These are phyloP conservation scores for Gymnogyps californianus DNA, from an alignment of 2,113 vertebrate species.

Conservation along the genomic window DNA sequence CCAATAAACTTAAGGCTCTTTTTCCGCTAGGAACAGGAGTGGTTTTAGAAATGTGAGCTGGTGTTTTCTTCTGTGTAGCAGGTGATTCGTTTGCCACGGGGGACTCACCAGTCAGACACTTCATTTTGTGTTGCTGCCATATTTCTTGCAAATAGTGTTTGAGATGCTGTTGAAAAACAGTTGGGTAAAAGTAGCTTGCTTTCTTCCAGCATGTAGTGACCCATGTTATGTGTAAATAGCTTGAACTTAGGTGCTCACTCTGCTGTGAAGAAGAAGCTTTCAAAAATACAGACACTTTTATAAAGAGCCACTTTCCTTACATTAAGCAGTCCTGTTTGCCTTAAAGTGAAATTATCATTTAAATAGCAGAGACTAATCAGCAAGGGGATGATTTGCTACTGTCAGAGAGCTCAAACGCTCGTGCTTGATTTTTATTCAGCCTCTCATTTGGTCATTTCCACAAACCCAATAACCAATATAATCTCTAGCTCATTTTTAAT, in stretches of 20 bases:
- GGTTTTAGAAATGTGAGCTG: neutral
- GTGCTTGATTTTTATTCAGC: constrained; percentile 6
- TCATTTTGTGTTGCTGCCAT: neutral
- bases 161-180: neutral
- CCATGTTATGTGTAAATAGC: constrained; percentile 9
- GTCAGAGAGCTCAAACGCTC: neutral
- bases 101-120: neutral
- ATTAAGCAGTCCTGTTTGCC: constrained; percentile 18
- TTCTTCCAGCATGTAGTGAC: constrained; percentile 1
- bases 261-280: constrained; percentile 47
- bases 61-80: neutral
- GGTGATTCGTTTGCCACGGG: neutral
- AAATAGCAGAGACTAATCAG: constrained; percentile 32
- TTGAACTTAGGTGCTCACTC: neutral
- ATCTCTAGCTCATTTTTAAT: neutral
- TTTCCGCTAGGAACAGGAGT: neutral
- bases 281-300: neutral
- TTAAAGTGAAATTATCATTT: constrained; percentile 52
- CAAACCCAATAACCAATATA: neutral
- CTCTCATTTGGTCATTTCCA: neutral
- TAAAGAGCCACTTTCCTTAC: neutral
- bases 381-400: neutral
- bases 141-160: neutral
- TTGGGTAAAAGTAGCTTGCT: neutral
- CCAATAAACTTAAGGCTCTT: neutral